phyloP scores from a whole-genome alignment of 2,797 vertebrate species.

The Argentina silus region DNA sequence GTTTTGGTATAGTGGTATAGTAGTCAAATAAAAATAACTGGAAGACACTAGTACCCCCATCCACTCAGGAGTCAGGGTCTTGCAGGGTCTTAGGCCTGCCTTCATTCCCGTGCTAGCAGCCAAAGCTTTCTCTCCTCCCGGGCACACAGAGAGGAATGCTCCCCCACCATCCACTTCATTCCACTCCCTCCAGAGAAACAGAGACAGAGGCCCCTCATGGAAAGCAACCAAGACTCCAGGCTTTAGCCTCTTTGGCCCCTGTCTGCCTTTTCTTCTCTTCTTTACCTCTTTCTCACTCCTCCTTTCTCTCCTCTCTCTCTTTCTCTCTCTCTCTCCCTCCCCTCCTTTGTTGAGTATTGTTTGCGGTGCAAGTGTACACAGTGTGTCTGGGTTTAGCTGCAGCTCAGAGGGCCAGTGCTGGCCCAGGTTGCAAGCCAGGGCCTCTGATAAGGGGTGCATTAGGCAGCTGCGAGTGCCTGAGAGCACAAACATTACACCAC shows the following conservation, averaged over 20 bases:
- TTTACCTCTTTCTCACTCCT: background rate
- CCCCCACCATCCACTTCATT: conserved; percentile 51
- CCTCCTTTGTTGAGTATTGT: conserved; percentile 64
- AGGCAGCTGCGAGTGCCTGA: conserved; percentile 69
- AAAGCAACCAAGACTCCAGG: conserved; percentile 67
- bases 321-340: conserved; percentile 54
- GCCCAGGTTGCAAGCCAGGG: conserved; percentile 33
- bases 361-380: conserved; percentile 67
- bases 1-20: background rate
- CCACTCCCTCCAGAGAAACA: conserved; percentile 56
- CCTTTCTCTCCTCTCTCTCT: conserved; percentile 57
- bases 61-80: background rate
- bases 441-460: conserved; percentile 70
- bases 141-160: conserved; percentile 68
- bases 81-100: conserved; percentile 61
- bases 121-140: conserved; percentile 67
- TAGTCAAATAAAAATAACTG: background rate
- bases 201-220: conserved; percentile 64
- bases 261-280: background rate
- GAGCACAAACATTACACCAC: conserved; percentile 82
- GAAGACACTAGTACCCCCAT: background rate
- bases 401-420: conserved; percentile 37
- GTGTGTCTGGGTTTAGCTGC: conserved; percentile 25
- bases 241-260: conserved; percentile 24
- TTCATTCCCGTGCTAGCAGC: conserved; percentile 59